Percentiles rank a stretch among this genome's conserved stretches.
phyloP scores from a whole-genome alignment of 2,888 invertebrate genomes.

The Gymnocheta viridis region DNA sequence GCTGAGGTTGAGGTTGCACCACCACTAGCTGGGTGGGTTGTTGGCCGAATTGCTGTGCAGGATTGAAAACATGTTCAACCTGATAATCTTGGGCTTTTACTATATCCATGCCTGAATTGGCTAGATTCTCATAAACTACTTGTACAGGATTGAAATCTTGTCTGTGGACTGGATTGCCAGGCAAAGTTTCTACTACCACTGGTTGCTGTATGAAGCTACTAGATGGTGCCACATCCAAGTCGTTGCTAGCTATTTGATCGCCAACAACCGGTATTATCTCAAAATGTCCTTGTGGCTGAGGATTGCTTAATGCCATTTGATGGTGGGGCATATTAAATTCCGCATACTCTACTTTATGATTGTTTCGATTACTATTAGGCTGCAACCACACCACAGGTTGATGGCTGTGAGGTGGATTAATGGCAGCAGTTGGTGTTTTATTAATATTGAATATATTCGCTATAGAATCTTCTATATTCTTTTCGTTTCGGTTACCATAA shows the following conservation, averaged over 20 bases:
- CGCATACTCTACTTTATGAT: background rate
- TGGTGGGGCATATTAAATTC: background rate
- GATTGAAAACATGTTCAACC: background rate
- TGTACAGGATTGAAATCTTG: slow-evolving; percentile 62
- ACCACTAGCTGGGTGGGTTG: slow-evolving; percentile 7
- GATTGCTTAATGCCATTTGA: slow-evolving; percentile 34
- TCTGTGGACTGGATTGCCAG: background rate
- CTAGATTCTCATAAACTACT: slow-evolving; percentile 71
- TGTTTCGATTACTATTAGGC: background rate
- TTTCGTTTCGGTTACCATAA: background rate
- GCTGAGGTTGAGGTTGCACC: background rate
- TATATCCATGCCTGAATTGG: slow-evolving; percentile 74
- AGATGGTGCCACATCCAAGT: slow-evolving; percentile 30
- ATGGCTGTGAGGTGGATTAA: background rate
- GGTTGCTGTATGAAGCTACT: slow-evolving; percentile 49
- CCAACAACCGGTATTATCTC: background rate
- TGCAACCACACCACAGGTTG: slow-evolving; percentile 1
- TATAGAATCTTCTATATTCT: too few relatives aligned
- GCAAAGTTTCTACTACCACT: slow-evolving; percentile 24
- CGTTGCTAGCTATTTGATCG: slow-evolving; percentile 3
- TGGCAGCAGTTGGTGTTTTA: background rate
- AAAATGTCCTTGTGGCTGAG: background rate
- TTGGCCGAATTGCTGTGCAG: slow-evolving; percentile 27
- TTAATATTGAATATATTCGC: slow-evolving; percentile 18
- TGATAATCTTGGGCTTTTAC: slow-evolving; percentile 60